phyloP scores from a whole-genome alignment of 2,888 invertebrate species.

The Brenthis hecate region DNA sequence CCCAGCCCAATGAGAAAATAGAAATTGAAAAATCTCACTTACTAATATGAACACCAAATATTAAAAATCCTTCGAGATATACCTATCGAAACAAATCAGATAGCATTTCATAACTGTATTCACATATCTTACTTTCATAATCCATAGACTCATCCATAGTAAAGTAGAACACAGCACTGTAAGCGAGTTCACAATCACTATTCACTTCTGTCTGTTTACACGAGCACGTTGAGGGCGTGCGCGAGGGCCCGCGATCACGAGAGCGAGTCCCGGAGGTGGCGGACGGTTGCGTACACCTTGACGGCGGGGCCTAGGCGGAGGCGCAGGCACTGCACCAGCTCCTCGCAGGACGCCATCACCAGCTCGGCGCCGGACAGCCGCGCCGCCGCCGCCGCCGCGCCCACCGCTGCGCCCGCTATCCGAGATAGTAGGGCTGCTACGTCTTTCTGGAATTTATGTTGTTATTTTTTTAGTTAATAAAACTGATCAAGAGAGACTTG shows the following conservation, averaged over 20 bases:
- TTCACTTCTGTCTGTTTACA: constrained; percentile 12
- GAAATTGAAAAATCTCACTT: no score
- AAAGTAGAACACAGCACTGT: no score
- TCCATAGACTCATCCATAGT: no score
- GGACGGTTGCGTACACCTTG: constrained; percentile 83
- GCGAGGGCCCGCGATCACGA: constrained; percentile 36
- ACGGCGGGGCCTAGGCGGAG: constrained; percentile 93
- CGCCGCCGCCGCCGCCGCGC: constrained; percentile 57
- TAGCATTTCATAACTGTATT: no score
- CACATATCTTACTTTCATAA: no score
- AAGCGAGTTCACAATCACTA: no score
- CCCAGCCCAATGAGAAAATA: no score
- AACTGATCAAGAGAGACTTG: no score
- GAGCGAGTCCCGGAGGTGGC: constrained; percentile 54
- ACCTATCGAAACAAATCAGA: no score
- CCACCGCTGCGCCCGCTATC: constrained; percentile 60
- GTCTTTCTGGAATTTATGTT: constrained; percentile 55
- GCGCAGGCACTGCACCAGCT: constrained; percentile 88
- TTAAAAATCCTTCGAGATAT: no score
- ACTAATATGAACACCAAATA: no score
- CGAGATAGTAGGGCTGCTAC: constrained; percentile 57
- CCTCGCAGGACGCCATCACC: constrained; percentile 90
- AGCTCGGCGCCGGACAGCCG: constrained; percentile 92
- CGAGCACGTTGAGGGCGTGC: constrained; percentile 35
- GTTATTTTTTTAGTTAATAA: background rate